These are phyloP conservation scores for Taurulus bubalis DNA, from an alignment of 2,113 vertebrate species.

Conservation along the genomic window DNA sequence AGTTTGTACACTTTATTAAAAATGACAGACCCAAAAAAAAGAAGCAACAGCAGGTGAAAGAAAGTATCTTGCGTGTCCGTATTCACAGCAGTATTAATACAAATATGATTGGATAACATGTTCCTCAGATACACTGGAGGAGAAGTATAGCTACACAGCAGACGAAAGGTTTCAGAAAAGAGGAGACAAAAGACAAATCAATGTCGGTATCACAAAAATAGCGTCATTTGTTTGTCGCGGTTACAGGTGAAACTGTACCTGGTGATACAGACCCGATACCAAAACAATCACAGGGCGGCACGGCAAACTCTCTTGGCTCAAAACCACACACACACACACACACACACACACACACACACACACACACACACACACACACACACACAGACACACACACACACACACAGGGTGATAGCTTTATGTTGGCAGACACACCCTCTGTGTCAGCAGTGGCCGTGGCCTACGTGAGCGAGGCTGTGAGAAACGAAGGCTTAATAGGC, in stretches of 20 bases:
- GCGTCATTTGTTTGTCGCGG: not conserved
- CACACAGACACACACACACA: not conserved
- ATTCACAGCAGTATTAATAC: not conserved
- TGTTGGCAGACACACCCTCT: constrained; percentile 40
- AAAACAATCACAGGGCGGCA: not conserved
- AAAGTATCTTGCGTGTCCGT: not conserved
- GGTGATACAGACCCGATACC: not conserved
- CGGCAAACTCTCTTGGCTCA: not conserved
- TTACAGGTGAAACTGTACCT: not conserved
- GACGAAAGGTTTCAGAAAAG: not conserved
- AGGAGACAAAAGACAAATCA: not conserved
- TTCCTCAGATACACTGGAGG: not conserved
- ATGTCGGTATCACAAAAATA: not conserved
- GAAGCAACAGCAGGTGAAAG: not conserved
- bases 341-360: not conserved
- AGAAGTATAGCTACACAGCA: not conserved
- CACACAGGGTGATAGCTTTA: not conserved
- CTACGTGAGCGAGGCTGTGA: constrained; percentile 16
- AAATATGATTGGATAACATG: not conserved
- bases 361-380: not conserved
- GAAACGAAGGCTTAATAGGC: not conserved
- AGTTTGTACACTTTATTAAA: not conserved
- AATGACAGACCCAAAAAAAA: not conserved
- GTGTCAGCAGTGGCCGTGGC: constrained; percentile 33
- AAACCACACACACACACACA: not conserved